Percentiles rank a stretch among this genome's conserved stretches.
These are phyloP conservation scores for Gandaritis pyraliata DNA, from an alignment of 2,888 invertebrate genomes.

Conservation along the genomic window DNA sequence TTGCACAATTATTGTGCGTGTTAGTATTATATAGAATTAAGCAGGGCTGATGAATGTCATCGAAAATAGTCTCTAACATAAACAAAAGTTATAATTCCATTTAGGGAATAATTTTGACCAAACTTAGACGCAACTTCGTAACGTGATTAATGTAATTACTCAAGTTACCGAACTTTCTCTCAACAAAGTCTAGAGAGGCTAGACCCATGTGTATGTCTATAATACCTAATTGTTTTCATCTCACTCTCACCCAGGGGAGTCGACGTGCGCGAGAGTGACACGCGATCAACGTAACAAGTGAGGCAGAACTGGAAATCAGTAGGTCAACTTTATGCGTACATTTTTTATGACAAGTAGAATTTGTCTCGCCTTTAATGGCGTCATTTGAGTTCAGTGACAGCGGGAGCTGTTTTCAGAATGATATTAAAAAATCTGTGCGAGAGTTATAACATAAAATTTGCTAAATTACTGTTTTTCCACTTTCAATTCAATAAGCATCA, in stretches of 20 bases:
- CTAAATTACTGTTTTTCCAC: neutral
- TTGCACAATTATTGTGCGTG: too few species aligned
- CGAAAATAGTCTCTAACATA: conserved; percentile 11
- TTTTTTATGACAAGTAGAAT: conserved; percentile 24
- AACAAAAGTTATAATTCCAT: conserved; percentile 22
- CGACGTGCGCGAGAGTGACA: conserved; percentile 58
- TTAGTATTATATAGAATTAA: too few species aligned
- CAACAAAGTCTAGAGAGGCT: conserved; percentile 57
- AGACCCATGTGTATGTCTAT: conserved; percentile 44
- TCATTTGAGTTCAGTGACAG: conserved; percentile 25
- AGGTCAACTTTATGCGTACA: conserved; percentile 40
- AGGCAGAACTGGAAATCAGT: conserved; percentile 52
- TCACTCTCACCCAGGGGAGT: conserved; percentile 48
- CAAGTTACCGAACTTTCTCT: conserved; percentile 63
- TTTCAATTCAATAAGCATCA: too few species aligned
- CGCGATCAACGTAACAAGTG: conserved; percentile 52
- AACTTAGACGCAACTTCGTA: conserved; percentile 26
- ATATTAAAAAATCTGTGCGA: neutral
- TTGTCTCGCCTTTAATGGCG: conserved; percentile 24
- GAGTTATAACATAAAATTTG: neutral
- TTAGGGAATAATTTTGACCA: conserved; percentile 15
- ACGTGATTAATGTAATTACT: conserved; percentile 42
- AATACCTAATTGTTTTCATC: conserved; percentile 46
- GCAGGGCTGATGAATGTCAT: neutral
- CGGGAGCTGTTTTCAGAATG: neutral